Percentiles rank a stretch among this genome's conserved stretches.
Evolutionary conservation across 2,113 vertebrate species (phyloP).

Genomic region (Ailurus styani): DNA sequence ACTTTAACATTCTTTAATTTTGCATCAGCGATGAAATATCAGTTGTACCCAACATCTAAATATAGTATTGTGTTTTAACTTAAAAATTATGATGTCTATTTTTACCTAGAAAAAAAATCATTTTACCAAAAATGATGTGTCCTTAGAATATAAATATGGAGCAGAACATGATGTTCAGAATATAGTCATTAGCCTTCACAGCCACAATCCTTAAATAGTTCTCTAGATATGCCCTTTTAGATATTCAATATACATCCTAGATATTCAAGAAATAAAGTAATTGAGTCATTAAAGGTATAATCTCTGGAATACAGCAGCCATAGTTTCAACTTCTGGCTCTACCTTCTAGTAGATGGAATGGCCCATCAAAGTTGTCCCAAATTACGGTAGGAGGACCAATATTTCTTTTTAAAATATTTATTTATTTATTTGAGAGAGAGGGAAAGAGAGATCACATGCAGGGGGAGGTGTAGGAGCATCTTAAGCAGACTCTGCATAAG

Average conservation of each 20-base stretch:
- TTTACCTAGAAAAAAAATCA: not conserved
- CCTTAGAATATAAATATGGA: not conserved
- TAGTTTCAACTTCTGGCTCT: not conserved
- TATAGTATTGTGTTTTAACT: not conserved
- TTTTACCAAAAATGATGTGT: not conserved
- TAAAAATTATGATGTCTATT: not conserved
- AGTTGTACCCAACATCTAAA: not conserved
- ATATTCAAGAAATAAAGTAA: not conserved
- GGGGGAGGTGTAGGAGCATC: not conserved
- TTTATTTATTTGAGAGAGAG: not conserved
- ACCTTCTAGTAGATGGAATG: not conserved
- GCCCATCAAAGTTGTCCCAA: not conserved
- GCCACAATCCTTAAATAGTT: not conserved
- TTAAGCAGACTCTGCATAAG: not conserved
- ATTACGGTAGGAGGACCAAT: not conserved
- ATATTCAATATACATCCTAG: not conserved
- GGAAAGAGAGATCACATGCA: not conserved
- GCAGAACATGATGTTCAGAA: slow-evolving; percentile 28
- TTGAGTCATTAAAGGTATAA: not conserved
- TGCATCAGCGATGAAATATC: not conserved
- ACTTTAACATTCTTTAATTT: slow-evolving; percentile 32
- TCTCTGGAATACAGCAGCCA: not conserved
- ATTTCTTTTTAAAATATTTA: not conserved
- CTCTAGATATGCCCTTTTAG: not conserved
- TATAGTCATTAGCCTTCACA: not conserved